Evolutionary conservation across 2,113 vertebrate species (phyloP).

Genomic region (Nanorana parkeri): DNA sequence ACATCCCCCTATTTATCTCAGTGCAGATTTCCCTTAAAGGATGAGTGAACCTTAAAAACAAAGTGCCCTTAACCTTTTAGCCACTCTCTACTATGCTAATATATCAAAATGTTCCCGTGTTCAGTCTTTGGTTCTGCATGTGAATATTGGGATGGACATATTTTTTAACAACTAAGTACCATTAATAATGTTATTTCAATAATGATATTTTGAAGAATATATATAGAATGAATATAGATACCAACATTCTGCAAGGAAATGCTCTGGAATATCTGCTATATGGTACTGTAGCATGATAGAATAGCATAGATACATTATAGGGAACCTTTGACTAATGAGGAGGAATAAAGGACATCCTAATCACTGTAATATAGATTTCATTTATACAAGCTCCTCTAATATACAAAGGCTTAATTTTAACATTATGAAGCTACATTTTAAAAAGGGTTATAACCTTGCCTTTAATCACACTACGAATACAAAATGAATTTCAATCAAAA

Average conservation of each 20-base stretch:
- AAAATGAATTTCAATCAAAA: slow-evolving; percentile 45
- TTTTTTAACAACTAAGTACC: too few relatives aligned
- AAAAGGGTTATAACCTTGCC: slow-evolving; percentile 53
- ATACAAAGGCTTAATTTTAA: slow-evolving; percentile 52
- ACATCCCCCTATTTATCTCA: too few relatives aligned
- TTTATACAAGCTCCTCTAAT: slow-evolving; percentile 47
- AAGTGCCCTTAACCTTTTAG: too few relatives aligned
- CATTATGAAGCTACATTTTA: slow-evolving; percentile 46
- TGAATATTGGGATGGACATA: not conserved
- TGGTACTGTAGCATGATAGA: slow-evolving; percentile 17
- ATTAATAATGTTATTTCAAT: too few relatives aligned
- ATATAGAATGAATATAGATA: not conserved
- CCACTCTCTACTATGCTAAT: too few relatives aligned
- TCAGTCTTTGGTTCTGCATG: not conserved
- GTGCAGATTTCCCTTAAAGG: too few relatives aligned
- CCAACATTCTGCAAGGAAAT: too few relatives aligned
- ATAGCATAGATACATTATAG: slow-evolving; percentile 28
- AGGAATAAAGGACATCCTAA: slow-evolving; percentile 56
- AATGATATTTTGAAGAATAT: too few relatives aligned
- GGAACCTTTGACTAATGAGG: slow-evolving; percentile 50
- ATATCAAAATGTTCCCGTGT: not conserved
- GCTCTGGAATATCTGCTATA: not conserved
- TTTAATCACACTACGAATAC: slow-evolving; percentile 44
- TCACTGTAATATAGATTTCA: slow-evolving; percentile 54
- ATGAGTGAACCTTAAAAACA: too few relatives aligned